Conservation (phyloP, 1,140 invertebrate genomes). For the Eriocheir sinensis region DNA sequence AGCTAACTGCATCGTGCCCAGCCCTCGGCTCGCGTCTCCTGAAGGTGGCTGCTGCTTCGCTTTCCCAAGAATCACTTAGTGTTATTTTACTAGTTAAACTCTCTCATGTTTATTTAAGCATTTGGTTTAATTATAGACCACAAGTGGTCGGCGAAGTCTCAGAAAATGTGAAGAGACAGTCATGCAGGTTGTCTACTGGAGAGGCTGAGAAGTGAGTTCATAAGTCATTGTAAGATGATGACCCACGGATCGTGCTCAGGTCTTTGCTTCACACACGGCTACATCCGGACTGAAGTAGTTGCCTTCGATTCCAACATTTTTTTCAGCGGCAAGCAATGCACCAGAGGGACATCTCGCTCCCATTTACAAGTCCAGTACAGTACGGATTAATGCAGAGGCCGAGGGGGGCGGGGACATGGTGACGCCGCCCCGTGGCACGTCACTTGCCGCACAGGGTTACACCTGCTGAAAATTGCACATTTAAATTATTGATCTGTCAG, state of each 20-base stretch:
- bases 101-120: conserved; percentile 3
- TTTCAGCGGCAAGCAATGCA: not conserved
- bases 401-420: conserved; percentile 5
- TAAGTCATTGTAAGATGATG: not conserved
- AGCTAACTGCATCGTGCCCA: conserved; percentile 17
- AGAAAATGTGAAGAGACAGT: not conserved
- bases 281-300: not conserved
- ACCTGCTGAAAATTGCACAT: conserved; percentile 13
- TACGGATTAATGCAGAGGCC: not conserved
- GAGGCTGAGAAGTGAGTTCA: not conserved
- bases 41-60: not conserved
- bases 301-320: not conserved
- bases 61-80: not conserved
- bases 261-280: not conserved
- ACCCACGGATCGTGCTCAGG: not conserved
- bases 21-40: not conserved
- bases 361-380: not conserved
- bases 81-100: not conserved
- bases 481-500: not conserved
- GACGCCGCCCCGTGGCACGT: conserved; percentile 7
- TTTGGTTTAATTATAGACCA: not conserved
- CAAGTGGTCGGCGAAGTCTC: not conserved
- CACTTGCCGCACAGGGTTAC: not conserved
- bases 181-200: not conserved
- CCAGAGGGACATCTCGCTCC: not conserved